phyloP scores from a whole-genome alignment of 2,888 invertebrate species.

The Drosophila diplacantha region DNA sequence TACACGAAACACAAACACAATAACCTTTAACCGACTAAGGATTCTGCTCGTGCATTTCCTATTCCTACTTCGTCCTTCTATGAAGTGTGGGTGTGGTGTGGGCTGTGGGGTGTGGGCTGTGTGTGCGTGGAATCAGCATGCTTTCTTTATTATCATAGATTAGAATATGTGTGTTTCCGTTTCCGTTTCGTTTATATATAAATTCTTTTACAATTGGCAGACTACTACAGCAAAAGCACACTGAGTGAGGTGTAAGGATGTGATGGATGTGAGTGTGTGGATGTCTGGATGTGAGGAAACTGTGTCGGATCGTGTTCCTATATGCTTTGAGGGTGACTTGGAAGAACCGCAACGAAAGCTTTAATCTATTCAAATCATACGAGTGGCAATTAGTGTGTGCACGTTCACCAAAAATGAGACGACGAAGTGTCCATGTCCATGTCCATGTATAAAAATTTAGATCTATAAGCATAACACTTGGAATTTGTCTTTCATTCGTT shows the following conservation, averaged over 20 bases:
- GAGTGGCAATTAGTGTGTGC: conserved; percentile 35
- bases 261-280: neutral
- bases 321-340: conserved; percentile 46
- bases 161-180: conserved; percentile 46
- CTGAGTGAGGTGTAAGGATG: conserved; percentile 37
- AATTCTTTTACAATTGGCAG: conserved; percentile 70
- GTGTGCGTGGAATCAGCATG: conserved; percentile 37
- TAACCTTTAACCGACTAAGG: conserved; percentile 42
- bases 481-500: conserved; percentile 60
- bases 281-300: conserved; percentile 6
- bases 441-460: conserved; percentile 64
- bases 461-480: conserved; percentile 71
- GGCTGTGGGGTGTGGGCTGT: conserved; percentile 4
- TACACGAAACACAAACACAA: conserved; percentile 36
- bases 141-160: conserved; percentile 54
- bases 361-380: conserved; percentile 38
- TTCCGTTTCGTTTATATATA: conserved; percentile 46
- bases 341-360: conserved; percentile 63
- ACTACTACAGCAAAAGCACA: conserved; percentile 70
- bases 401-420: conserved; percentile 49
- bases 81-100: conserved; percentile 24
- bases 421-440: conserved; percentile 36
- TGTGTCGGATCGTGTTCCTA: conserved; percentile 21
- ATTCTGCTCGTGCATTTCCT: conserved; percentile 16
- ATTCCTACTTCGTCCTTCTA: conserved; percentile 16